Base-by-base conservation (phyloP, 2,797 vertebrate species). In the Amphiprion clarkii region DNA sequence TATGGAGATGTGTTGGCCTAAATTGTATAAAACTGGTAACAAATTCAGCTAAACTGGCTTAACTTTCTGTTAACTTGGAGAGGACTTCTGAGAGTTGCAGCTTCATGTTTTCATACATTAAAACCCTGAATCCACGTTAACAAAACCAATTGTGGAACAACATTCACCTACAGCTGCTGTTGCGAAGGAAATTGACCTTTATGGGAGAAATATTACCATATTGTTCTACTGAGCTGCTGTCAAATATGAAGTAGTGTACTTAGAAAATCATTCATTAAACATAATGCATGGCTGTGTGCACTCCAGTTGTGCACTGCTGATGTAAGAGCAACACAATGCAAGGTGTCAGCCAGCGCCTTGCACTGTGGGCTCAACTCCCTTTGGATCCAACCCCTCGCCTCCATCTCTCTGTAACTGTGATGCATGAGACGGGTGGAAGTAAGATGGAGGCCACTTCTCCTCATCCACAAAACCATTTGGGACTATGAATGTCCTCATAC, bases 401-500 rank as follows among this genome's bases (percentile, higher is more conserved):
- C 72, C 72, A 80, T 84, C 83, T 86, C 82, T 82, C 79, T n/a
- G 52, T 67, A 82, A 86, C 73, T 80, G 71, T 49, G 83, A 87
- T 80, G 81, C 81, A 79, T 79, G 76, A 81, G 81, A 82, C 54
- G 23, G 67, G 58, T 80, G 29, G 79, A 76, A 78, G 70, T 55
- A 79, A 82, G 81, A 87, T 70, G 67, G 80, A 91, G 82, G 79
- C 78, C 63, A 70, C 77, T 74, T 80, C 82, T 74, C 57, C 4
- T 67, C 73, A 71, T 76, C 79, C 81, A 71, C 71, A 48, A 64
- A 82, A 63, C 83, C 87, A 87, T 88, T 79, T 78, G 89, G 87
- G 89, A 92, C 70, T 59, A 16, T 42, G 67, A 69, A 78, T 78
- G 82, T 87, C 83, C 89, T 84, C 76, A 63, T 87, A 87, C 90